These are phyloP conservation scores for Sebastes nivosus DNA, from an alignment of 2,797 vertebrate genomes.

Conservation along the genomic window DNA sequence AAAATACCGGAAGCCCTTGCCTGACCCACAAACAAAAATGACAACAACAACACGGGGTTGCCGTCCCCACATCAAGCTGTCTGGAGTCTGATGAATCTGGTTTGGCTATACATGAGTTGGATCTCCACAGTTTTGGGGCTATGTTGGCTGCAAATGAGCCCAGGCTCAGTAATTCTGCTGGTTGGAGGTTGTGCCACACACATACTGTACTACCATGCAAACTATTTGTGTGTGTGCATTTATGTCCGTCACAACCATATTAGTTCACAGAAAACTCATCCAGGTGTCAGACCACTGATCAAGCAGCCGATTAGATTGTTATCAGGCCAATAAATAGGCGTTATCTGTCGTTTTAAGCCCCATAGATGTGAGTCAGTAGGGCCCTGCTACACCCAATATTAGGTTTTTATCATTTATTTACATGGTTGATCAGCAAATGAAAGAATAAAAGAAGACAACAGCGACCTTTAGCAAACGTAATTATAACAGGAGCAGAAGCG, in stretches of 20 bases:
- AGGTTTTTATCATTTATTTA: too few species aligned
- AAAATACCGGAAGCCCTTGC: constrained; percentile 44
- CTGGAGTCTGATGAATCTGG: constrained; percentile 31
- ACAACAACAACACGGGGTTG: constrained; percentile 35
- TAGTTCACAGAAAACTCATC: constrained; percentile 2
- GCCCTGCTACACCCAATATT: too few species aligned
- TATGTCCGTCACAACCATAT: not conserved
- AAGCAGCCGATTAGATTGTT: too few species aligned
- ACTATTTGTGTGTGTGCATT: not conserved
- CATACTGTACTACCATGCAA: not conserved
- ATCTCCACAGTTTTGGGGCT: constrained; percentile 12
- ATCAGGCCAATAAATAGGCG: too few species aligned
- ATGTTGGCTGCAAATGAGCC: constrained; percentile 30
- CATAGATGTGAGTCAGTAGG: too few species aligned
- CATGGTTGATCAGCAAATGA: too few species aligned
- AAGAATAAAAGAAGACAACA: too few species aligned
- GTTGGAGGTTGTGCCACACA: constrained; percentile 32
- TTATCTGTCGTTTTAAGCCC: too few species aligned
- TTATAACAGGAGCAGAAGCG: too few species aligned
- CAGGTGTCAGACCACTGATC: constrained; percentile 9
- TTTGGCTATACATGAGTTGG: constrained; percentile 34
- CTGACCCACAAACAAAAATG: constrained; percentile 49
- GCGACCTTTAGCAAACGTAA: too few species aligned
- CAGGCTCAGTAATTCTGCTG: constrained; percentile 18
- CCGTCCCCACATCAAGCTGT: constrained; percentile 46